Evolutionary conservation across 1,140 invertebrate species (phyloP).

Genomic region (Arctopsyche grandis): DNA sequence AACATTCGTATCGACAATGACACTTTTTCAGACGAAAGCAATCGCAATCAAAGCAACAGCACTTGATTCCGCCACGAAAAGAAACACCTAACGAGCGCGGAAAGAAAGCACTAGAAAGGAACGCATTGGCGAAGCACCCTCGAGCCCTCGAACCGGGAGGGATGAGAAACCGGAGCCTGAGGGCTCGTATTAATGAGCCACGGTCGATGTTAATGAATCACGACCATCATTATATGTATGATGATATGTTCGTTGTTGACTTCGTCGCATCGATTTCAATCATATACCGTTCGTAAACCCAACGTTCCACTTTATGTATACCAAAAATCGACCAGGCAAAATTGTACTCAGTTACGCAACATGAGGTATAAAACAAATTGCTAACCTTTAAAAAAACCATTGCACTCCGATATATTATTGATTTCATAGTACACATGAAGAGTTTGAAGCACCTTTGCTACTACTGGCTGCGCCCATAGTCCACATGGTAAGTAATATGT

Average conservation of each 20-base stretch:
- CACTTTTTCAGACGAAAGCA: too few relatives aligned
- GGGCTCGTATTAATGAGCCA: conserved; percentile 48
- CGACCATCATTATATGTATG: conserved; percentile 39
- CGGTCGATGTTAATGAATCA: conserved; percentile 46
- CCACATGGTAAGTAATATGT: too few relatives aligned
- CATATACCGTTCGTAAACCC: background rate
- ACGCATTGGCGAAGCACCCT: background rate
- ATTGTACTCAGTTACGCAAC: too few relatives aligned
- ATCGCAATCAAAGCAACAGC: background rate
- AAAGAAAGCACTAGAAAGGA: conserved; percentile 1
- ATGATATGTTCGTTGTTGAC: conserved; percentile 2
- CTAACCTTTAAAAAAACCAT: too few relatives aligned
- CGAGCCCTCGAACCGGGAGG: background rate
- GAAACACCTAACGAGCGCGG: background rate
- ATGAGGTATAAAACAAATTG: too few relatives aligned
- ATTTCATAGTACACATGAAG: too few relatives aligned
- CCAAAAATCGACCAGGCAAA: too few relatives aligned
- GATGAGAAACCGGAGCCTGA: conserved; percentile 14
- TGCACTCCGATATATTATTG: too few relatives aligned
- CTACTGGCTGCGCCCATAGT: too few relatives aligned
- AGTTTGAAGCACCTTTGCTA: too few relatives aligned
- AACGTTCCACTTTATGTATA: background rate
- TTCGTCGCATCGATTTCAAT: background rate
- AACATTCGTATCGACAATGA: too few relatives aligned
- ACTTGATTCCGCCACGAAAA: conserved; percentile 9